Percentiles rank a stretch among this genome's conserved stretches.
Conservation (phyloP, 2,113 vertebrate genomes). For the Phaethon lepturus region DNA sequence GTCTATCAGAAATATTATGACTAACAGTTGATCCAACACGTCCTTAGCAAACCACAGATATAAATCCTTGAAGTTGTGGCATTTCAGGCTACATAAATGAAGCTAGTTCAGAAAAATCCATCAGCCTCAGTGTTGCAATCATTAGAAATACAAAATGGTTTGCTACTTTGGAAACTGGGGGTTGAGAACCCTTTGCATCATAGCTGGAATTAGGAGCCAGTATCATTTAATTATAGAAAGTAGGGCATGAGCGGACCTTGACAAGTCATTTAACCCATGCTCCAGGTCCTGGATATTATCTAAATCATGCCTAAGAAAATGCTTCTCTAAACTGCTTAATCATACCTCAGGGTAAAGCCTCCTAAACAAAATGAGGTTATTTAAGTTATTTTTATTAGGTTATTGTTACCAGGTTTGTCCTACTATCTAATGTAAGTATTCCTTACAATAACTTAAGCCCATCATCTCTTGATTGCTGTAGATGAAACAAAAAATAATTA, state of each 20-base stretch:
- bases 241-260: not conserved
- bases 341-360: not conserved
- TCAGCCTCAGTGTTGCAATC: not conserved
- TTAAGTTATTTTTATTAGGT: not conserved
- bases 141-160: not conserved
- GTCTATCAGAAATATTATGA: not conserved
- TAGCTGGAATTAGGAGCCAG: not conserved
- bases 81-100: not conserved
- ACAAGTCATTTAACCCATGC: not conserved
- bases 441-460: not conserved
- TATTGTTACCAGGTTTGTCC: not conserved
- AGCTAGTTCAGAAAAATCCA: not conserved
- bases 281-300: not conserved
- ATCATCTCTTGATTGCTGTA: not conserved
- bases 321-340: not conserved
- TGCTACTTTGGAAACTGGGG: not conserved
- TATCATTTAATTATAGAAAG: slow-evolving; percentile 1
- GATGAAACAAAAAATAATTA: not conserved
- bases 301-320: not conserved
- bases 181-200: not conserved
- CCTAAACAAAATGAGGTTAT: not conserved
- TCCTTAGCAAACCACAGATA: not conserved
- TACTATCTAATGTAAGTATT: not conserved
- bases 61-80: not conserved
- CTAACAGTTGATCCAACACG: not conserved